Evolutionary conservation across 2,113 vertebrate species (phyloP).

Genomic region (Pungitius pungitius): DNA sequence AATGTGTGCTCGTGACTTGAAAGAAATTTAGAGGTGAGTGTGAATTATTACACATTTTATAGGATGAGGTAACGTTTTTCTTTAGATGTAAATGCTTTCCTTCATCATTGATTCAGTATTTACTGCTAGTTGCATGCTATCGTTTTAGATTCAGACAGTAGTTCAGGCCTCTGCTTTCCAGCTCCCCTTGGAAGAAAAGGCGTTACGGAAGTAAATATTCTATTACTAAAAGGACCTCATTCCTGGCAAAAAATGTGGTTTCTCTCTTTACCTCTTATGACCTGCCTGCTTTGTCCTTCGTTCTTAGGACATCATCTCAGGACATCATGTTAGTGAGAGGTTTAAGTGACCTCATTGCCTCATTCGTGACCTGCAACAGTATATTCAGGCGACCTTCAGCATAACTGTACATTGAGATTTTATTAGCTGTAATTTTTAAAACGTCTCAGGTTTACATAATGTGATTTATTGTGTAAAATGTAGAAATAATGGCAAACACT

Average conservation of each 20-base stretch:
- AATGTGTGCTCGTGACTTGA: background rate
- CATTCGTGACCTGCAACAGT: background rate
- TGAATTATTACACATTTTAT: background rate
- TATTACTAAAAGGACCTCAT: background rate
- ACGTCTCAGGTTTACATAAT: background rate
- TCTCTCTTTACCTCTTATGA: constrained; percentile 19
- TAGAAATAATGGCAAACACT: background rate
- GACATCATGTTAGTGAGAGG: background rate
- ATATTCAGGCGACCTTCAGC: background rate
- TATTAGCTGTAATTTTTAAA: background rate
- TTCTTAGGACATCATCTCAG: too few species aligned
- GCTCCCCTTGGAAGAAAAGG: constrained; percentile 21
- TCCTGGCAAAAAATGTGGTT: background rate
- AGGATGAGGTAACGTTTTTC: background rate
- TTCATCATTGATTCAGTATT: background rate
- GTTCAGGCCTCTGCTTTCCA: constrained; percentile 4
- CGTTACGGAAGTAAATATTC: background rate
- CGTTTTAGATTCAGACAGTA: background rate
- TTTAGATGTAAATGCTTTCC: background rate
- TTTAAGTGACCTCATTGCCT: background rate
- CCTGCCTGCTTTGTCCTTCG: background rate
- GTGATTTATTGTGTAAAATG: background rate
- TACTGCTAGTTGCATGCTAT: background rate
- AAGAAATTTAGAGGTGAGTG: background rate
- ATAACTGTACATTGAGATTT: background rate